Conservation (phyloP, 2,113 vertebrate species). For the Clarias gariepinus region DNA sequence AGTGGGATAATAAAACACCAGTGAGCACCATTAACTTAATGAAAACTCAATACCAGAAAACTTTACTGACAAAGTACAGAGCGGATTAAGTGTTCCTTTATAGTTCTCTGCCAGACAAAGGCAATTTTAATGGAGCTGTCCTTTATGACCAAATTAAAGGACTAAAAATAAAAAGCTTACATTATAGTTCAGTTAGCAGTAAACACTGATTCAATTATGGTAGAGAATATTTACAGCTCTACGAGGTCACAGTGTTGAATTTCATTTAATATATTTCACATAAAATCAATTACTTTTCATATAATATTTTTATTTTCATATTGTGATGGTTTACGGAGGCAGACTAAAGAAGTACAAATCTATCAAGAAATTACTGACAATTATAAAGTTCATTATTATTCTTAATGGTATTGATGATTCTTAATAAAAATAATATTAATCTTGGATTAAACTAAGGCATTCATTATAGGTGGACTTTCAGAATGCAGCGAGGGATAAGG, state of each 20-base stretch:
- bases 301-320: conserved; percentile 20
- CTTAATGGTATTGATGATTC: too few relatives aligned
- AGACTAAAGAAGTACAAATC: conserved; percentile 15
- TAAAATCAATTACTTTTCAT: conserved; percentile 39
- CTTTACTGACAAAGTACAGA: conserved; percentile 59
- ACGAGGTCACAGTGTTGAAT: neutral
- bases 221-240: conserved; percentile 43
- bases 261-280: conserved; percentile 29
- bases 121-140: conserved; percentile 53
- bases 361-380: neutral
- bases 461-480: too few relatives aligned
- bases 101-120: conserved; percentile 47
- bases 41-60: conserved; percentile 64
- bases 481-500: too few relatives aligned
- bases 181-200: conserved; percentile 54
- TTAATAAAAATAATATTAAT: neutral
- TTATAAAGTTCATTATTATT: neutral
- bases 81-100: conserved; percentile 57
- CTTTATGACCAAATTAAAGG: conserved; percentile 54
- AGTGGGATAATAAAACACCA: conserved; percentile 63
- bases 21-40: conserved; percentile 71
- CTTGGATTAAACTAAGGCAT: too few relatives aligned
- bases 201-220: conserved; percentile 51
- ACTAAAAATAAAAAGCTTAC: conserved; percentile 50
- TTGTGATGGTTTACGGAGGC: conserved; percentile 20